Evolutionary conservation across 2,113 vertebrate genomes (phyloP), one percentile per base, ranked within the genome.

Genomic region (Sander vitreus): DNA sequence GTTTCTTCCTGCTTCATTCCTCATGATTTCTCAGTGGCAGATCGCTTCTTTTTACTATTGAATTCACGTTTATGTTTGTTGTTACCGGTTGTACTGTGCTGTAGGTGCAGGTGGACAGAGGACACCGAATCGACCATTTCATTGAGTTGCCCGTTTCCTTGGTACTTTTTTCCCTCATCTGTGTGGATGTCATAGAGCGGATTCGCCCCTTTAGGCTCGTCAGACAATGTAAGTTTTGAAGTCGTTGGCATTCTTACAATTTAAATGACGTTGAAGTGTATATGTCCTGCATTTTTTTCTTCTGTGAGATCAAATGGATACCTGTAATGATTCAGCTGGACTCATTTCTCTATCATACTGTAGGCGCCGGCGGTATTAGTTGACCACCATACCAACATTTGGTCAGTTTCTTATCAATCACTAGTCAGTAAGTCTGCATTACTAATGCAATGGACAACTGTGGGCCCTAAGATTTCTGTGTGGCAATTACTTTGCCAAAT

Each of bases 181-280:
- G 93, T 51, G 93, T 96, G 72, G 96, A 96, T 33, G 86, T 96
- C 74, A 87, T 93, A 39, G 96, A 97, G 85, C 95, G 95, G 90
- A 91, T 97, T 30, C 94, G 95, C 5, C 92, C 90, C 48, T 94
- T 89, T 81, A 90, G 63, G 67, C 95, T 97, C 53, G 89, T 78
- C 25, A 96, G 96, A 30, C 80, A 79, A 77, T 85, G 94, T 96
- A 88, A 88, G 82, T 36, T 27, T 39, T 19, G 2, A 48, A 45
- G 3, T 16, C 23, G 23, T 21, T 8, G 8, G 3, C 19, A 12
- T 71, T 6, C 45, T 48, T 45, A 50, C 13, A 15, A 50, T 14
- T 1, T 15, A 48, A 48, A 19, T 18, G 7, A 23, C 13, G 48
- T 51, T 12, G 3, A 65, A 9, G 30, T 6, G 18, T 51, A 21